Evolutionary conservation across 2,888 invertebrate species (phyloP).

Genomic region (Pyrgus malvae): DNA sequence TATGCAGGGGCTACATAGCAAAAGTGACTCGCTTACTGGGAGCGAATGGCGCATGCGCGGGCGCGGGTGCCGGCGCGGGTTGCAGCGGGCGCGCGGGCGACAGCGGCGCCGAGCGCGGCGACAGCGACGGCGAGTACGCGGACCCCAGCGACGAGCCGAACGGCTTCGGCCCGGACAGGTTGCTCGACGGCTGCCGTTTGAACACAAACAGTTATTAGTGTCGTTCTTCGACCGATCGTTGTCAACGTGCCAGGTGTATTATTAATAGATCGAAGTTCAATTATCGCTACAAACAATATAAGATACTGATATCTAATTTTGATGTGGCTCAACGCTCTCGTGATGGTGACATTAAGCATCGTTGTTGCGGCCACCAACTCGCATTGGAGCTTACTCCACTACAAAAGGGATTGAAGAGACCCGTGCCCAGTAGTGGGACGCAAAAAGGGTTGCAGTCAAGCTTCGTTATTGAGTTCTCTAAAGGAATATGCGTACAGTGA

Average conservation of each 20-base stretch:
- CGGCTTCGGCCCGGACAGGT: slow-evolving; percentile 82
- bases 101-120: slow-evolving; percentile 75
- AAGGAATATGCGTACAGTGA: no score
- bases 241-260: slow-evolving; percentile 16
- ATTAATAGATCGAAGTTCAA: slow-evolving; percentile 3
- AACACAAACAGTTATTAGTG: neutral
- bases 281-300: neutral
- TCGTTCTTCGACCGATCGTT: neutral
- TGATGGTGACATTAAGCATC: no score
- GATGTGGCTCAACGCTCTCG: no score
- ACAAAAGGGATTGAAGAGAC: no score
- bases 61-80: slow-evolving; percentile 36
- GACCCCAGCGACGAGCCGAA: slow-evolving; percentile 83
- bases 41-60: slow-evolving; percentile 54
- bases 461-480: no score
- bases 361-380: no score
- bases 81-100: slow-evolving; percentile 69
- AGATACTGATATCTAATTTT: no score
- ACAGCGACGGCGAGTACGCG: slow-evolving; percentile 71
- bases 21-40: slow-evolving; percentile 80
- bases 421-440: no score
- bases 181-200: slow-evolving; percentile 68
- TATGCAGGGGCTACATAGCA: slow-evolving; percentile 53
- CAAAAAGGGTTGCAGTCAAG: no score
- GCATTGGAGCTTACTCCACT: no score